Evolutionary conservation across 2,797 vertebrate species (phyloP), one percentile per base, ranked within the genome.

Genomic region (Coranthus polyacanthus): DNA sequence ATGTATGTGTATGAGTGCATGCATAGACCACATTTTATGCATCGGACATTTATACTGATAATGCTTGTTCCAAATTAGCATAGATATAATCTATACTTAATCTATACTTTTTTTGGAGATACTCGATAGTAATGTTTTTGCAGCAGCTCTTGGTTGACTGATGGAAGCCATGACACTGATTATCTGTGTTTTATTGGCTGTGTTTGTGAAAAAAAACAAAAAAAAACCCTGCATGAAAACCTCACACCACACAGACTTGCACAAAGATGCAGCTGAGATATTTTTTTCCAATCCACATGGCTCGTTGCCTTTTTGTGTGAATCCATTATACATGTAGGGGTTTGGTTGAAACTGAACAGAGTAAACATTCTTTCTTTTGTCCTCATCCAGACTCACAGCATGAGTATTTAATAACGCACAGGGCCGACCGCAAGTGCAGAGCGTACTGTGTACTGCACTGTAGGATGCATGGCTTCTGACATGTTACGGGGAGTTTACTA

Each of bases 321-420:
- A 74, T 60, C 76, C 46, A 65, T 54, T 75, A 61, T 71, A 77
- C 54, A 68, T 54, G 58, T 61, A 77, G 61, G 55, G 54, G 74
- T 83, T 82, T 70, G 70, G 63, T 67, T 75, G 78, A 86, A 79
- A 75, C 71, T 65, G 64, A 79, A 72, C 63, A 72, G 64, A 67
- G 52, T 75, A 83, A 86, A 89, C 71, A 82, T 36, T 62, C 12
- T 57, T 73, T 75, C 16, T 71, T 76, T 69, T 67, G 13, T 34
- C 16, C 45, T 66, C 4, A 32, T 20, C 44, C 56, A 43, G 59
- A 67, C 18, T 55, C 51, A 43, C 16, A 58, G 43, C 57, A 64
- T 42, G 36, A 8, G 5, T 54, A 60, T 70, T 68, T 26, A 56
- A 52, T 67, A 49, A 56, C 72, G 37, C 37, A 45, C 46, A 2